Evolutionary conservation across 2,888 invertebrate species (phyloP), one percentile per base, ranked within the genome.

Genomic region (Oxytorus armatus): DNA sequence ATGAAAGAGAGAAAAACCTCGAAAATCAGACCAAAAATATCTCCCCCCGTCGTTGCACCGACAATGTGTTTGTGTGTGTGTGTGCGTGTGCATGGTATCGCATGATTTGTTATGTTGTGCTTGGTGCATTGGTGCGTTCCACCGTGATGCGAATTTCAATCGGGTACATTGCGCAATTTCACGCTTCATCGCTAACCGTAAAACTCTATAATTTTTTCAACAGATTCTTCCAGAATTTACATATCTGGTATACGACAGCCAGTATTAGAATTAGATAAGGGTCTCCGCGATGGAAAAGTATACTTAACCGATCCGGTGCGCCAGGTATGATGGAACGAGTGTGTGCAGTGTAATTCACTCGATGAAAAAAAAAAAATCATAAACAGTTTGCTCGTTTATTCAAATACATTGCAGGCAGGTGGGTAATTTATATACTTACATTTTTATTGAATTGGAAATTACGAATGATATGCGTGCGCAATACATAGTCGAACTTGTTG

Each of bases 111-210:
- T 47, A 63, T 44, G 25, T 14, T 25, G 33, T 14, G 29, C 14
- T 33, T 23, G 8, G 47, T 23, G 7, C 25, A 39, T 7, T 68
- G 63, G 25, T 42, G 23, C 39, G 39, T 53, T 39, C 11, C 16
- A 39, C 36, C 66, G 51, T 29, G 51, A 68, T 25, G 66, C 66
- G 66, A 73, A 78, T 78, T n/a, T 78, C 57, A 74, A 69, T 61
- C 63, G 23, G 16, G 25, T 29, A n/a, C 63, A 44, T 63, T 74
- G 63, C 69, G n/a, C 63, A 70, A 47, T 63, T 70, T 79, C 57
- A 70, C 79, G 74, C 74, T 69, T 36, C 42, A 39, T 63, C 57
- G 47, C 55, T 18, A 65, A 16, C n/a, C 25, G 39, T 36, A 57
- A 69, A 63, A 33, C 39, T 74, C 25, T 55, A 23, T 55, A 66